Percentiles rank a stretch among this genome's conserved stretches.
These are phyloP conservation scores for Hirtodrosophila alboralis DNA, from an alignment of 2,888 invertebrate genomes.

Conservation along the genomic window DNA sequence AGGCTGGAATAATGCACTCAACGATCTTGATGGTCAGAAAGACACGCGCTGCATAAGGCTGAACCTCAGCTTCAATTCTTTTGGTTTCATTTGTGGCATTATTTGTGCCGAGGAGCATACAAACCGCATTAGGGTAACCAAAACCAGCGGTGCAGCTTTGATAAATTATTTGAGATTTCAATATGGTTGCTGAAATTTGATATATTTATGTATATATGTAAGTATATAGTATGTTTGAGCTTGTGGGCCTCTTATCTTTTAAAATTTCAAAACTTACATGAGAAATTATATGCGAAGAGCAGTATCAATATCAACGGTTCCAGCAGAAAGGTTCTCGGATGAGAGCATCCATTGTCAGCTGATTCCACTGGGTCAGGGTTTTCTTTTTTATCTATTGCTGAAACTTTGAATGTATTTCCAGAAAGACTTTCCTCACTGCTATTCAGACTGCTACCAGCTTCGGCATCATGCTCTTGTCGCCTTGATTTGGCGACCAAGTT, in stretches of 20 bases:
- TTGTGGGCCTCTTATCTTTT: background rate
- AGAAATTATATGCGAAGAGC: slow-evolving; percentile 81
- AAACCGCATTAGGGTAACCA: slow-evolving; percentile 86
- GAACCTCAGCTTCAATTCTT: slow-evolving; percentile 85
- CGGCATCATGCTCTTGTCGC: slow-evolving; percentile 5
- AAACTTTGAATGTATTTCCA: background rate
- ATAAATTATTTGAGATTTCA: slow-evolving; percentile 88
- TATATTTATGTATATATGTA: background rate
- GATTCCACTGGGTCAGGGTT: background rate
- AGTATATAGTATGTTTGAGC: too few species aligned
- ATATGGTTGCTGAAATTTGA: slow-evolving; percentile 82
- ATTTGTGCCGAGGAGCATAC: slow-evolving; percentile 82
- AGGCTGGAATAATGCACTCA: slow-evolving; percentile 87
- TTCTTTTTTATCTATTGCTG: background rate
- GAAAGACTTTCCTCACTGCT: slow-evolving; percentile 26
- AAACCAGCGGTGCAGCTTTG: slow-evolving; percentile 88
- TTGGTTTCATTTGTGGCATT: slow-evolving; percentile 85
- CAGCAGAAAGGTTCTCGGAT: slow-evolving; percentile 53
- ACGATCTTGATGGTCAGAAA: slow-evolving; percentile 86
- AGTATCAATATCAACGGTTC: slow-evolving; percentile 79
- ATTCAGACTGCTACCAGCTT: slow-evolving; percentile 3
- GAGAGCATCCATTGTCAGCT: background rate
- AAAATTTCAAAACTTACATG: slow-evolving; percentile 59
- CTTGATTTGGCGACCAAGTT: slow-evolving; percentile 45
- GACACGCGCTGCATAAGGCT: slow-evolving; percentile 87